A percentile compares a stretch with the other conserved stretches of the same genome.
phyloP scores from a whole-genome alignment of 1,140 invertebrate species.

The Akabosia matsudoensis region DNA sequence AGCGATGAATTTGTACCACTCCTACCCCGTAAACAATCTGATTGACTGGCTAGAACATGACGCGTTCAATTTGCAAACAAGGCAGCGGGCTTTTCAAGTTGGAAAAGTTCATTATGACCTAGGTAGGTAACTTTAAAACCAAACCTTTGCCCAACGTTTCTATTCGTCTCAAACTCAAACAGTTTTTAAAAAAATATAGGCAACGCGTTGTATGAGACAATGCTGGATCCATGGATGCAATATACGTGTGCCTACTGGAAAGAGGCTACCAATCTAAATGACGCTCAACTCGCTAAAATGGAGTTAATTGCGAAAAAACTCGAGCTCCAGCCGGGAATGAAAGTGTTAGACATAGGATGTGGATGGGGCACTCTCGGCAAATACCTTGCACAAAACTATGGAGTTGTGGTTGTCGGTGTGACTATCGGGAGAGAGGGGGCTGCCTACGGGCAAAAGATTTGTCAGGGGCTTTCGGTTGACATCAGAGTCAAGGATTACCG shows the following conservation, averaged over 20 bases:
- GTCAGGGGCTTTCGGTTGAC: conserved; percentile 26
- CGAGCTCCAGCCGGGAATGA: conserved; percentile 42
- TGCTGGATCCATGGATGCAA: conserved; percentile 6
- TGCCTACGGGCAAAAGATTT: conserved; percentile 27
- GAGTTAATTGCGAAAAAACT: conserved; percentile 44
- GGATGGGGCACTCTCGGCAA: neutral
- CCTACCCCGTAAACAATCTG: neutral
- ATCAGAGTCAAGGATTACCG: conserved; percentile 38
- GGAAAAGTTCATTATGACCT: neutral
- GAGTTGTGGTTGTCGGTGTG: conserved; percentile 26
- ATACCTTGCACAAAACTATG: neutral
- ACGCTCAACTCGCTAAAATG: conserved; percentile 38
- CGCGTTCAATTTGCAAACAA: neutral
- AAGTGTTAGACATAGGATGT: neutral
- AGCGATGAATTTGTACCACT: neutral
- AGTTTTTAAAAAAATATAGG: neutral
- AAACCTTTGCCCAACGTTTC: neutral
- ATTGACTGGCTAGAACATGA: neutral
- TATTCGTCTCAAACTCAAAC: neutral
- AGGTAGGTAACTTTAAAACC: conserved; percentile 24
- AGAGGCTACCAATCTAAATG: conserved; percentile 27
- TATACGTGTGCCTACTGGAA: conserved; percentile 18
- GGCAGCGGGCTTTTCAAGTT: neutral
- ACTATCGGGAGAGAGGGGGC: conserved; percentile 34
- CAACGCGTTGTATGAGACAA: neutral